These are phyloP conservation scores for Formica selysi DNA, from an alignment of 1,140 invertebrate genomes.

Conservation along the genomic window DNA sequence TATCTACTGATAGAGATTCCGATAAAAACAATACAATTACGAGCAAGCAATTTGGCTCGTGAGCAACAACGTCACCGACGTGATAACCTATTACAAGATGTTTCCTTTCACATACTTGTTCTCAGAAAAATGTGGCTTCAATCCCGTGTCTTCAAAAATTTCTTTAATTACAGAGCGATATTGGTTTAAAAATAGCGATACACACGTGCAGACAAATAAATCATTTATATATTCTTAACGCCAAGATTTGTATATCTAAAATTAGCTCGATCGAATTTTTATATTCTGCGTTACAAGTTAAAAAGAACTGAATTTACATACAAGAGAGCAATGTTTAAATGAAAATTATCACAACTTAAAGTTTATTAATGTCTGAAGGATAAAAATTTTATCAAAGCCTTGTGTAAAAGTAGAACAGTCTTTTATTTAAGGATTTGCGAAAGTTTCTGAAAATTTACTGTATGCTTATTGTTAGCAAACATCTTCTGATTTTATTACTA, in stretches of 20 bases:
- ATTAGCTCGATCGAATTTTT: constrained; percentile 3
- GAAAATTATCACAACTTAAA: background rate
- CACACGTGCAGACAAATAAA: constrained; percentile 8
- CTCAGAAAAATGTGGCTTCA: background rate
- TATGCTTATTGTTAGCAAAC: too few species aligned
- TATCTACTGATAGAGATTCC: constrained; percentile 20
- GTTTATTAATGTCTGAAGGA: background rate
- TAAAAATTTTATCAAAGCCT: background rate
- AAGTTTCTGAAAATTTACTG: background rate
- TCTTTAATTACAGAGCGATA: background rate
- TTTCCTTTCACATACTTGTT: background rate
- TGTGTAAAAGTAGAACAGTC: background rate
- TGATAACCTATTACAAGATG: constrained; percentile 22
- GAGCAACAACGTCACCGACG: background rate
- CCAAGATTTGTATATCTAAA: background rate
- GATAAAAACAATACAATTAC: constrained; percentile 31
- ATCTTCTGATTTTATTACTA: too few species aligned
- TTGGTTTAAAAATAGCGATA: constrained; percentile 38
- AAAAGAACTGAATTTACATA: background rate
- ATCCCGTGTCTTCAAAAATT: background rate
- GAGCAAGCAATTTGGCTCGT: background rate
- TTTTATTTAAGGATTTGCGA: background rate
- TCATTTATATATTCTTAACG: background rate
- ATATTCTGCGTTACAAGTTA: background rate
- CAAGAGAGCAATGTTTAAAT: background rate